A percentile compares a stretch with the other conserved stretches of the same genome.
Evolutionary conservation across 2,113 vertebrate genomes (phyloP).

Genomic region (Bufo gargarizans): DNA sequence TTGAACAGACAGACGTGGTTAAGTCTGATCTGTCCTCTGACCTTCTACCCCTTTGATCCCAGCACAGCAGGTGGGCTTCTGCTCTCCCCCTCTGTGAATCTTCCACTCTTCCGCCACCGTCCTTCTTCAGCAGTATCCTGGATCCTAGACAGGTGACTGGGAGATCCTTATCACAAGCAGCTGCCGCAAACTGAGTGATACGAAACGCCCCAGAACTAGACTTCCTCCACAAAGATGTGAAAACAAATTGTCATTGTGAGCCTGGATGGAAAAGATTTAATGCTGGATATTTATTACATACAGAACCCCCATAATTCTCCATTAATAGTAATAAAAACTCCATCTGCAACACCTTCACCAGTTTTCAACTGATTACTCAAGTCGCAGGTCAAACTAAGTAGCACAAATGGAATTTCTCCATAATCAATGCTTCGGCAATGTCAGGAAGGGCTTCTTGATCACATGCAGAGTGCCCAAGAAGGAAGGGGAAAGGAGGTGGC

Average conservation of each 20-base stretch:
- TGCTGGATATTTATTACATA: not conserved
- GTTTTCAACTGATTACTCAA: not conserved
- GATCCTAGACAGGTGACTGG: conserved; percentile 73
- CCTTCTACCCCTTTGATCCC: conserved; percentile 77
- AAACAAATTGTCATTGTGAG: not conserved
- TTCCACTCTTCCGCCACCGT: conserved; percentile 68
- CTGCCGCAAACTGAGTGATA: conserved; percentile 68
- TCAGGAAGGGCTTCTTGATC: too few relatives aligned
- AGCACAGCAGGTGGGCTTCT: conserved; percentile 77
- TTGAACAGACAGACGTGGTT: conserved; percentile 78
- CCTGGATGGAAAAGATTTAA: not conserved
- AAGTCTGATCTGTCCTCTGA: conserved; percentile 74
- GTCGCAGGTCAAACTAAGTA: not conserved
- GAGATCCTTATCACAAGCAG: conserved; percentile 70
- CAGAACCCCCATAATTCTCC: not conserved
- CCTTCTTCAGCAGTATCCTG: conserved; percentile 66
- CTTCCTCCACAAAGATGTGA: conserved; percentile 35
- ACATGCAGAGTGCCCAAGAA: too few relatives aligned
- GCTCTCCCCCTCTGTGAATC: conserved; percentile 72
- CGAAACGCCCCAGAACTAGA: conserved; percentile 27
- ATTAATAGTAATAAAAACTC: not conserved
- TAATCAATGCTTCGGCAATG: too few relatives aligned
- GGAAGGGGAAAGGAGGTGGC: too few relatives aligned
- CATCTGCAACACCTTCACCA: not conserved
- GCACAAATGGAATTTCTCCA: too few relatives aligned